A percentile compares a stretch with the other conserved stretches of the same genome.
phyloP scores from a whole-genome alignment of 2,888 invertebrate genomes.

The Euplagia quadripunctaria region DNA sequence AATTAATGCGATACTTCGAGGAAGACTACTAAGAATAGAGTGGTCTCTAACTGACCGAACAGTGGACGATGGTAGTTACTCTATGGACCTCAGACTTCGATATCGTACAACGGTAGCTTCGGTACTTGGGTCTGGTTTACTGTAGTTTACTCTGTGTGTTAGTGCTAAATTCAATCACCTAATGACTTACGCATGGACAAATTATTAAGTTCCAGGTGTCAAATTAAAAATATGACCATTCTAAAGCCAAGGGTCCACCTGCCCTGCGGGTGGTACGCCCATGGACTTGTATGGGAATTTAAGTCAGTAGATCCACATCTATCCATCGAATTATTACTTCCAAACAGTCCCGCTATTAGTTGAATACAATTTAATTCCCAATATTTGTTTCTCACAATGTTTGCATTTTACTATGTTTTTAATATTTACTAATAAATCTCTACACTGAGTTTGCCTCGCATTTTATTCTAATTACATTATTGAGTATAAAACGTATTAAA shows the following conservation, averaged over 20 bases:
- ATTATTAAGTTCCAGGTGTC: too few species aligned
- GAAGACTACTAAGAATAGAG: slow-evolving; percentile 47
- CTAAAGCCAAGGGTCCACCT: too few species aligned
- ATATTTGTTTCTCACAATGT: slow-evolving; percentile 22
- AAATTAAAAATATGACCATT: too few species aligned
- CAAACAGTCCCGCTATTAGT: slow-evolving; percentile 19
- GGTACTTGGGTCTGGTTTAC: background rate
- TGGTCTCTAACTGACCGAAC: background rate
- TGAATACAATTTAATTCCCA: slow-evolving; percentile 16
- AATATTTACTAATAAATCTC: slow-evolving; percentile 56
- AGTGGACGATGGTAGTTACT: background rate
- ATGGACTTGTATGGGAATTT: too few species aligned
- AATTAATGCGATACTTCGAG: slow-evolving; percentile 45
- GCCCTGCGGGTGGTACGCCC: too few species aligned
- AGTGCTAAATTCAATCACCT: background rate
- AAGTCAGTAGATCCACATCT: background rate
- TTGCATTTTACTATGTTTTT: slow-evolving; percentile 47
- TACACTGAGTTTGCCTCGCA: slow-evolving; percentile 64
- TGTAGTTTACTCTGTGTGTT: background rate
- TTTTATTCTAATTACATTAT: slow-evolving; percentile 77
- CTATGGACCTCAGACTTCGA: background rate
- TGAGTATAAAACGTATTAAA: slow-evolving; percentile 86
- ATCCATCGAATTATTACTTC: slow-evolving; percentile 4
- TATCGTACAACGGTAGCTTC: background rate
- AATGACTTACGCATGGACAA: too few species aligned